Conservation (phyloP, 2,113 vertebrate genomes). For the Neomonachus schauinslandi region DNA sequence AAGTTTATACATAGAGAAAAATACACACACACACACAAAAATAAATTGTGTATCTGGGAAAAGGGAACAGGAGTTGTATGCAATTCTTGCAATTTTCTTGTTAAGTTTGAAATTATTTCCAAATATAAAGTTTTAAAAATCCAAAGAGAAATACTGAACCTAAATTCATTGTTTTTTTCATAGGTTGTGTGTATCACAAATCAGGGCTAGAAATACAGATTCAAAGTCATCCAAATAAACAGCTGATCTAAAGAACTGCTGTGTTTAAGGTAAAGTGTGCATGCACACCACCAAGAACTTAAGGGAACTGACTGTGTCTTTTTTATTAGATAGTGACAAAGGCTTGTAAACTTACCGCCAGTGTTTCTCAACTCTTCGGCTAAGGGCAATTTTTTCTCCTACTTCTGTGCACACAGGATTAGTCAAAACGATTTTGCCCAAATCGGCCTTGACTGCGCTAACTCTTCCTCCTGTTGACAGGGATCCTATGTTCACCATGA, state of each 20-base stretch:
- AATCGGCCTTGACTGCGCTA: slow-evolving; percentile 98
- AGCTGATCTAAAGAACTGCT: not conserved
- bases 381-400: slow-evolving; percentile 99
- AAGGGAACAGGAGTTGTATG: not conserved
- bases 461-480: slow-evolving; percentile 97
- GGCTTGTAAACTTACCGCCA: slow-evolving; percentile 93
- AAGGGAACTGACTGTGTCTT: not conserved
- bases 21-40: not conserved
- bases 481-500: slow-evolving; percentile 99
- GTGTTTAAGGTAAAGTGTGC: not conserved
- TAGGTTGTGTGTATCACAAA: not conserved
- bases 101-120: slow-evolving; percentile 36
- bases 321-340: not conserved
- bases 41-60: not conserved
- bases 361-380: slow-evolving; percentile 98
- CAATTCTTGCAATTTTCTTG: not conserved
- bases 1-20: not conserved
- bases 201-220: slow-evolving; percentile 29
- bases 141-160: not conserved
- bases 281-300: not conserved
- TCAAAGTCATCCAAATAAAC: not conserved
- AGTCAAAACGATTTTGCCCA: slow-evolving; percentile 98
- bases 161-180: slow-evolving; percentile 14
- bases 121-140: slow-evolving; percentile 3
- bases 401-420: slow-evolving; percentile 99